Evolutionary conservation across 2,797 vertebrate species (phyloP).

Genomic region (Petrocephalus schoutedeni): DNA sequence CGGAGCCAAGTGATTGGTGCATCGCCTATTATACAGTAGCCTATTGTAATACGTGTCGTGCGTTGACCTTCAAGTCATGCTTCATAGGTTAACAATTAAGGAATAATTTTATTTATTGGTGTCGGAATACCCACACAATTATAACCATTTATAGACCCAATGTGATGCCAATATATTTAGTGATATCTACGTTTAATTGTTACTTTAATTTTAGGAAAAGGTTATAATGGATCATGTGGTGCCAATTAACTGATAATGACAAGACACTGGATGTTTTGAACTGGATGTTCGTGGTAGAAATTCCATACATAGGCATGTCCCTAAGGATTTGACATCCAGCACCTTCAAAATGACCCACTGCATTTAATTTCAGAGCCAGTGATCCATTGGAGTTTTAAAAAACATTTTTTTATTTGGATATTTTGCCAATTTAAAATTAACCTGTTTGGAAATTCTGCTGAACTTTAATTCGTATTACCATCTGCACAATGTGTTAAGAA

Average conservation of each 20-base stretch:
- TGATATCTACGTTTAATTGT: neutral
- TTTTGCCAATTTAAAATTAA: neutral
- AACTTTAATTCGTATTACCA: neutral
- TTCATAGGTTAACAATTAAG: neutral
- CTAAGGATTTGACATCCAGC: neutral
- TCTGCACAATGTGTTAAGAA: neutral
- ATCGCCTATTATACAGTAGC: neutral
- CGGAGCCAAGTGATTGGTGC: constrained; percentile 4
- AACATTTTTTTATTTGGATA: neutral
- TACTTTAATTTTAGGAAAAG: neutral
- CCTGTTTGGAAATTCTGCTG: neutral
- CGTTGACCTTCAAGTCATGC: neutral
- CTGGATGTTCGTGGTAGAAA: neutral
- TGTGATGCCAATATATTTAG: neutral
- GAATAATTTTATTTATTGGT: neutral
- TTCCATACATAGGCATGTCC: neutral
- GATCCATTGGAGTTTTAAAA: neutral
- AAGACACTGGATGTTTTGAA: neutral
- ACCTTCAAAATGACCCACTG: neutral
- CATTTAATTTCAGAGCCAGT: neutral
- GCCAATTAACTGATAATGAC: neutral
- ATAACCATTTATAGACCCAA: neutral
- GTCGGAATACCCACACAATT: neutral
- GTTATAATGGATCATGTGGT: neutral
- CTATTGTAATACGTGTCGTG: neutral